Percentiles rank a stretch among this genome's conserved stretches.
Evolutionary conservation across 1,140 invertebrate genomes (phyloP).

Genomic region (Drosophila trapezifrons): DNA sequence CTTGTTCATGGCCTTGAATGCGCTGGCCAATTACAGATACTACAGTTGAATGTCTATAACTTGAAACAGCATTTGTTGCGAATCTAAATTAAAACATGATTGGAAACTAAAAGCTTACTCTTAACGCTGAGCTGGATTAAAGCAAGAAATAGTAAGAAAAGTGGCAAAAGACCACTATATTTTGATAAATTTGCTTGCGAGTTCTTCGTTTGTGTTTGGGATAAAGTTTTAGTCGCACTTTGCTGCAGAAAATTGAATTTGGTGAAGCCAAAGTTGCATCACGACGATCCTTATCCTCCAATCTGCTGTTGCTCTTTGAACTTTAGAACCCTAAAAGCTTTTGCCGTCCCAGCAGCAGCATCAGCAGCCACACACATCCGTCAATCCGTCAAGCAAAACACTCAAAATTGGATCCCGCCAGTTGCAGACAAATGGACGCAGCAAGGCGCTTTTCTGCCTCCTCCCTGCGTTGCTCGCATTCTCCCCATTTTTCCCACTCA

Average conservation of each 20-base stretch:
- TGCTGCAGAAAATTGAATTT: slow-evolving; percentile 9
- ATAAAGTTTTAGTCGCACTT: no score
- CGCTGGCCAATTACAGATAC: slow-evolving; percentile 26
- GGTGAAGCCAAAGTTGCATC: slow-evolving; percentile 2
- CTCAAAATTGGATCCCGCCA: slow-evolving; percentile 46
- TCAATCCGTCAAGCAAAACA: slow-evolving; percentile 59
- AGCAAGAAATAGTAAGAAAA: no score
- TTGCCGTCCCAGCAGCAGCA: slow-evolving; percentile 10
- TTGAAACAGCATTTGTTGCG: background rate
- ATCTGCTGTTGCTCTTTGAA: slow-evolving; percentile 19
- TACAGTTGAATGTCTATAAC: slow-evolving; percentile 11
- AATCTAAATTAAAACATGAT: background rate
- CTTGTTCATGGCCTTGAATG: slow-evolving; percentile 36
- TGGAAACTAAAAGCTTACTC: background rate
- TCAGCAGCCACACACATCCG: slow-evolving; percentile 38
- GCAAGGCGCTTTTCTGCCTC: slow-evolving; percentile 43
- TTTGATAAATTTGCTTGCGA: no score
- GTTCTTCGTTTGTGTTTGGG: background rate
- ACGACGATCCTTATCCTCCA: background rate
- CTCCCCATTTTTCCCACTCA: background rate
- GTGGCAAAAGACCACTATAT: no score
- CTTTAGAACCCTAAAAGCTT: slow-evolving; percentile 24
- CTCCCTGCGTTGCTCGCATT: no score
- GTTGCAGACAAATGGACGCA: slow-evolving; percentile 76
- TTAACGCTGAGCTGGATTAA: no score